Base-by-base conservation (phyloP, 2,113 vertebrate species). In the Laticauda colubrina region DNA sequence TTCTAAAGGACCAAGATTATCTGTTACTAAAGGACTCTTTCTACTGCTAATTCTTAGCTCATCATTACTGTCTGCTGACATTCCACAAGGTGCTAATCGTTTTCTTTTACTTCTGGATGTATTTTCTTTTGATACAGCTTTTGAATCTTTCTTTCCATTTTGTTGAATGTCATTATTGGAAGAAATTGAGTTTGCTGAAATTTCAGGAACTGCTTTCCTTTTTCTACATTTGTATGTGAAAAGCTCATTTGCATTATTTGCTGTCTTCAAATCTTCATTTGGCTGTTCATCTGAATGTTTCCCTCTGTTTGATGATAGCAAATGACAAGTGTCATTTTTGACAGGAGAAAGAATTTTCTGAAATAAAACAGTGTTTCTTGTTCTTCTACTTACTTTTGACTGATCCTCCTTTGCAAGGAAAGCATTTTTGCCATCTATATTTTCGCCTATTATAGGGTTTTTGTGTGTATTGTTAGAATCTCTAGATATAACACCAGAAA, bases 101-200 rank as follows among this genome's bases (percentile, higher is more conserved):
- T 88, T 96, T 91, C 18, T 95, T 91, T 94, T 95, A 48, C 91
- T 29, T 0, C 91, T 91, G 24, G 93, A 23, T 29, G 24, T 12
- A 10, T 89, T 94, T 85, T 69, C 90, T 94, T 92, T 45, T 57
- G 87, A n/a, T 39, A 85, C 3, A 34, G 3, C 4, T 86, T 93
- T 23, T 39, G 59, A 51, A 34, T 39, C 75, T 59, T 26, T 12
- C 26, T 8, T 23, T 3, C 51, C 7, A 39, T 90, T 61, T 86
- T 64, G n/a, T 43, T 87, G 43, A 11, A 90, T 86, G 53, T 18
- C 61, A 39, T 39, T 64, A 51, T 29, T 57, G 20, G 55, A 7
- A 87, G 56, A 86, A 93, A 86, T 56, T 55, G 55, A 90, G n/a
- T n/a, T 86, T 61, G 55, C 45, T 85, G 10, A 14, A 85, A 11